These are phyloP conservation scores for Elephas maximus DNA, from an alignment of 2,113 vertebrate genomes.

Conservation along the genomic window DNA sequence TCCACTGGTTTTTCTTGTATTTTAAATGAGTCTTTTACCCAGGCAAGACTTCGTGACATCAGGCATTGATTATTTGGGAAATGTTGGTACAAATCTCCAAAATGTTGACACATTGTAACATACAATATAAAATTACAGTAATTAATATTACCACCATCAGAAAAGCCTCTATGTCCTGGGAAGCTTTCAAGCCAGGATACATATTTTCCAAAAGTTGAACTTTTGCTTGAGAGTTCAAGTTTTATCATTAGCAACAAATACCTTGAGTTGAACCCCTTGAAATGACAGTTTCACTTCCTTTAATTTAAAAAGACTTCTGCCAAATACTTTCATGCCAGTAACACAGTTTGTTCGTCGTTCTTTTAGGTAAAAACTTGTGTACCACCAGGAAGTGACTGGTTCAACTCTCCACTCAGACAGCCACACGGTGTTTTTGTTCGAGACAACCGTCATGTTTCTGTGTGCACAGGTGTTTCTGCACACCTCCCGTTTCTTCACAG, in stretches of 20 bases:
- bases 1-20: not conserved
- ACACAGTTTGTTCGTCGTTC: not conserved
- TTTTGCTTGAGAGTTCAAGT: constrained; percentile 17
- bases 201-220: not conserved
- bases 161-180: not conserved
- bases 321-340: not conserved
- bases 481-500: not conserved
- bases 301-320: not conserved
- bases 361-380: not conserved
- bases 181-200: not conserved
- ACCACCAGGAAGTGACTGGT: not conserved
- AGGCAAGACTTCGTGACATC: not conserved
- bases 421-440: not conserved
- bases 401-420: not conserved
- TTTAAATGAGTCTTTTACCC: not conserved
- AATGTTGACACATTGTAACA: constrained; percentile 40
- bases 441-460: not conserved
- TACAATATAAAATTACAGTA: not conserved
- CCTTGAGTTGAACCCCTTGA: constrained; percentile 9
- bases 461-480: not conserved
- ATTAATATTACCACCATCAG: constrained; percentile 10
- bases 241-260: not conserved
- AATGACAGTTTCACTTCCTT: not conserved
- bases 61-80: constrained; percentile 3
- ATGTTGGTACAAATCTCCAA: not conserved